Base-by-base conservation (phyloP, 2,888 invertebrate species). In the Furcula furcula region DNA sequence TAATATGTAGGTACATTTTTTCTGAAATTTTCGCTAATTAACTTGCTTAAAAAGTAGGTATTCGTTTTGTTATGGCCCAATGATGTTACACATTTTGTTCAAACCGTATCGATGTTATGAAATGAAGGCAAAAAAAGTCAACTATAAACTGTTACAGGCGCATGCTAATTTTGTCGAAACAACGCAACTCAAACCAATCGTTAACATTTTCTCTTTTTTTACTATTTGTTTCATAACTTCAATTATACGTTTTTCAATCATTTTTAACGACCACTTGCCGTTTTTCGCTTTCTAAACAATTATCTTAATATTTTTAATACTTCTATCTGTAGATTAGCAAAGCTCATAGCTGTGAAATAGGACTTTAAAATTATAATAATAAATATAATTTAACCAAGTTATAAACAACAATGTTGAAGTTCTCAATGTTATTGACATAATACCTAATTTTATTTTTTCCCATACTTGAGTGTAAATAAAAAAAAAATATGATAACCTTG, bases 81-180 rank as follows among this genome's bases (percentile, higher is more conserved):
- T 65, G 71, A 71, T 71, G 82, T 83, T 81, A 77, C 80, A 84
- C 76, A 80, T 81, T 82, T 76, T 61, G 71, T 63, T 52, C 74
- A 70, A 72, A 85, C 78, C 80, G 85, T 77, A 77, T 79, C 85
- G 74, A 36, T 49, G 51, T 85, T 78, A 62, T 60, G 72, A 78
- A 77, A 79, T 69, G 53, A 37, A 59, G 46, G 65, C 76, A 82
- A 79, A 79, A 77, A 69, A 62, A 63, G 73, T 70, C 65, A 66
- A 58, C 53, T 55, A 68, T 64, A 58, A 66, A 72, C 73, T 76
- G 76, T 74, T 74, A 71, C 78, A 65, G 60, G 71, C 66, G 56
- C 68, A 82, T 80, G 81, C 76, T 85, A 87, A 87, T 85, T 81
- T 60, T 55, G 37, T 36, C 36, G 32, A 41, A 40, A 34, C 50